Conservation (phyloP, 1,140 invertebrate species). For the Drosophila guanche region DNA sequence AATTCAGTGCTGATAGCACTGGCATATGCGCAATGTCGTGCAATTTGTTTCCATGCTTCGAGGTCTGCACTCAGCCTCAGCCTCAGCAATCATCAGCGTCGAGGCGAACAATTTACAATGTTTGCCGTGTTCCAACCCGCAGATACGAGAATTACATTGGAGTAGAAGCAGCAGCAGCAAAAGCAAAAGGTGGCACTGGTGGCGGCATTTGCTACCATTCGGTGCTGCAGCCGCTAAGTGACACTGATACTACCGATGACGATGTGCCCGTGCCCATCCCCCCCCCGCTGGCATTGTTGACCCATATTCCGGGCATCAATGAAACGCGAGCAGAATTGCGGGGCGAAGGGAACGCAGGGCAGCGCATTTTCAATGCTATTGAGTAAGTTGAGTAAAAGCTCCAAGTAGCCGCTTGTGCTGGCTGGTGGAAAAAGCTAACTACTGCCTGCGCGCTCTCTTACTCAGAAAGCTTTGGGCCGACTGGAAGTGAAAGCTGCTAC, state of each 20-base stretch:
- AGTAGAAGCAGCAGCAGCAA: constrained; percentile 30
- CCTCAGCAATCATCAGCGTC: constrained; percentile 34
- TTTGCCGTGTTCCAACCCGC: constrained; percentile 39
- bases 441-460: neutral
- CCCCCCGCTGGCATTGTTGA: constrained; percentile 55
- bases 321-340: constrained; percentile 61
- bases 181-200: constrained; percentile 10
- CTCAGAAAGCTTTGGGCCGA: constrained; percentile 38
- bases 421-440: constrained; percentile 33
- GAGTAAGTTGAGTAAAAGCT: constrained; percentile 57
- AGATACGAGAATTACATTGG: constrained; percentile 3
- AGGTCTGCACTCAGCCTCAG: constrained; percentile 17
- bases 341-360: constrained; percentile 1
- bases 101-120: constrained; percentile 48
- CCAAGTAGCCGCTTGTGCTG: constrained; percentile 24
- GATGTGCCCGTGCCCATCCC: constrained; percentile 17
- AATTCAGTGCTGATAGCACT: constrained; percentile 60
- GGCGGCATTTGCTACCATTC: constrained; percentile 36
- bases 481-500: constrained; percentile 57
- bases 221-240: constrained; percentile 19
- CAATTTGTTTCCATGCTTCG: constrained; percentile 26
- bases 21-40: constrained; percentile 65
- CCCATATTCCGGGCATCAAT: constrained; percentile 83
- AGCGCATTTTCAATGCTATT: constrained; percentile 43
- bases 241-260: constrained; percentile 62